These are phyloP conservation scores for Cossypha dichroa DNA, from an alignment of 2,797 vertebrate genomes.

Conservation along the genomic window DNA sequence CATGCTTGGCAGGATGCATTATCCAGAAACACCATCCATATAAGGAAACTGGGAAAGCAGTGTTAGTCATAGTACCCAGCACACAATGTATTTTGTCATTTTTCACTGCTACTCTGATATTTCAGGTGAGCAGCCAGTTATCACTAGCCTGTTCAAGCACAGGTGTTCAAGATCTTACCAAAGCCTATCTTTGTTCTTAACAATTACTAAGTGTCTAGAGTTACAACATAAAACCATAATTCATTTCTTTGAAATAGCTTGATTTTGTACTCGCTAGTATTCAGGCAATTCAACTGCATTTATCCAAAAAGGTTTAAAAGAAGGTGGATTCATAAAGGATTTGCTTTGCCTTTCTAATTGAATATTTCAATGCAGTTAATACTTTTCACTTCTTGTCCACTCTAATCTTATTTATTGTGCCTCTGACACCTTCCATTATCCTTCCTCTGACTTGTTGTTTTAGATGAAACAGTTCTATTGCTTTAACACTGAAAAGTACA, in stretches of 20 bases:
- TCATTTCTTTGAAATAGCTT: not conserved
- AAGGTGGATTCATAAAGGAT: slow-evolving; percentile 32
- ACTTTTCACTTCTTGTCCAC: slow-evolving; percentile 60
- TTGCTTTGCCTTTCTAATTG: slow-evolving; percentile 56
- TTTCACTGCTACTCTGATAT: not conserved
- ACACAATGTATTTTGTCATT: not conserved
- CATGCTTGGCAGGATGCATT: not conserved
- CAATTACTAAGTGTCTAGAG: not conserved
- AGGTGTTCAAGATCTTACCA: not conserved
- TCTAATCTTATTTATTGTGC: slow-evolving; percentile 73
- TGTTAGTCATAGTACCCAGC: not conserved
- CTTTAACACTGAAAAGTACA: slow-evolving; percentile 60
- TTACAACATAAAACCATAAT: not conserved
- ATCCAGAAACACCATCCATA: not conserved
- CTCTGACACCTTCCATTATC: slow-evolving; percentile 71
- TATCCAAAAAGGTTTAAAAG: slow-evolving; percentile 22
- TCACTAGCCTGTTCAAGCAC: not conserved
- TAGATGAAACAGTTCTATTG: slow-evolving; percentile 51
- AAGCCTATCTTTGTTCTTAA: not conserved
- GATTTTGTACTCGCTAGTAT: slow-evolving; percentile 6
- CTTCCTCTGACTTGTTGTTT: slow-evolving; percentile 60
- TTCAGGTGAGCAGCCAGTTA: not conserved
- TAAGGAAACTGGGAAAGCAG: not conserved
- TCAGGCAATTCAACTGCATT: not conserved
- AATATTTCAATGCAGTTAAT: slow-evolving; percentile 62